phyloP scores from a whole-genome alignment of 2,888 invertebrate genomes.

The Pterobdella sp. region DNA sequence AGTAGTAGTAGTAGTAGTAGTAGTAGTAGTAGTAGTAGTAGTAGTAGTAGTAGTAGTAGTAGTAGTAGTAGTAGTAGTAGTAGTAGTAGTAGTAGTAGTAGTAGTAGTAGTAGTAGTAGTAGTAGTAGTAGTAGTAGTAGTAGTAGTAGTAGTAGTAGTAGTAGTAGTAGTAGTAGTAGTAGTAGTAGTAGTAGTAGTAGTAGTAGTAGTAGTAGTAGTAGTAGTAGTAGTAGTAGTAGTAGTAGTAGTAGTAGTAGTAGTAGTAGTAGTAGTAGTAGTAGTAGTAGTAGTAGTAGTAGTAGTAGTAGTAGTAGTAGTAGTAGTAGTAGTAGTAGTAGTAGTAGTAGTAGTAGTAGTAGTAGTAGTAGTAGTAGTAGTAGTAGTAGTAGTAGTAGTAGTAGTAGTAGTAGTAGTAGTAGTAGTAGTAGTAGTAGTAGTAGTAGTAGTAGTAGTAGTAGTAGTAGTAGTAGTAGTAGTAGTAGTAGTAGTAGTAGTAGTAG shows the following conservation, averaged over 20 bases:
- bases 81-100: constrained; percentile 16
- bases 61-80: constrained; percentile 19
- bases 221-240: constrained; percentile 20
- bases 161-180: constrained; percentile 19
- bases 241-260: constrained; percentile 19
- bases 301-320: constrained; percentile 3
- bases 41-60: constrained; percentile 15
- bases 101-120: constrained; percentile 16
- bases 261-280: constrained; percentile 19
- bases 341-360: constrained; percentile 13
- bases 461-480: constrained; percentile 15
- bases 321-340: constrained; percentile 2
- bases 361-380: constrained; percentile 16
- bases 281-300: constrained; percentile 18
- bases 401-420: neutral
- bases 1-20: constrained; percentile 16
- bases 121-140: constrained; percentile 16
- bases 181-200: constrained; percentile 19
- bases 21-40: constrained; percentile 18
- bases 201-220: constrained; percentile 19
- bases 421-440: neutral
- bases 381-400: neutral
- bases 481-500: constrained; percentile 19
- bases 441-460: constrained; percentile 20
- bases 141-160: constrained; percentile 20